Evolutionary conservation across 2,888 invertebrate genomes (phyloP).

Genomic region (Cenopis cana): DNA sequence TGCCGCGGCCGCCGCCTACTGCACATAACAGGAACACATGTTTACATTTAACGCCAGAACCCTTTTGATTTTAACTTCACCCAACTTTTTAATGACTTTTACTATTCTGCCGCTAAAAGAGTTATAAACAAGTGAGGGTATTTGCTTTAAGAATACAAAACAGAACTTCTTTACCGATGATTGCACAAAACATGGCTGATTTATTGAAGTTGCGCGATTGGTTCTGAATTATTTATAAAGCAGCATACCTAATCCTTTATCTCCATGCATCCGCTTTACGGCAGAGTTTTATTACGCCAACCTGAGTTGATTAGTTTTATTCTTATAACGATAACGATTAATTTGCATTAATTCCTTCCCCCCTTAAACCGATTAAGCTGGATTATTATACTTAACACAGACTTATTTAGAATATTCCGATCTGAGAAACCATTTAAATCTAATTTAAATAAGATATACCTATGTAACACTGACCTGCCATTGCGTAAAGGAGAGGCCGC

Average conservation of each 20-base stretch:
- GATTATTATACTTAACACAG: background rate
- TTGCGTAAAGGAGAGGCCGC: conserved; percentile 66
- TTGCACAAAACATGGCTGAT: conserved; percentile 21
- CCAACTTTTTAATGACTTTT: conserved; percentile 36
- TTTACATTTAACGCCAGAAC: conserved; percentile 68
- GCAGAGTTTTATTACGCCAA: conserved; percentile 7
- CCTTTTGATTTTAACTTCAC: conserved; percentile 58
- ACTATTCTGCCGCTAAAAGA: conserved; percentile 17
- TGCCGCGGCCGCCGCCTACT: conserved; percentile 59
- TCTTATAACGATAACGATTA: conserved; percentile 22
- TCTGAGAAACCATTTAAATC: background rate
- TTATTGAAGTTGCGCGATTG: conserved; percentile 34
- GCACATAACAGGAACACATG: conserved; percentile 69
- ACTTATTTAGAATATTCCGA: conserved; percentile 15
- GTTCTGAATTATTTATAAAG: conserved; percentile 35
- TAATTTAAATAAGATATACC: background rate
- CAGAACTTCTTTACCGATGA: conserved; percentile 1
- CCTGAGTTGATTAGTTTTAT: conserved; percentile 21
- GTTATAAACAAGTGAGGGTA: conserved; percentile 5
- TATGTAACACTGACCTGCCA: conserved; percentile 68
- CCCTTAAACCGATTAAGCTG: conserved; percentile 15
- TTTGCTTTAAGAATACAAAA: conserved; percentile 17
- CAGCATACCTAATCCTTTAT: conserved; percentile 22
- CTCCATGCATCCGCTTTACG: conserved; percentile 10
- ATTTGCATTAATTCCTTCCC: conserved; percentile 26